Evolutionary conservation across 2,888 invertebrate genomes (phyloP).

Genomic region (Tubulanus polymorphus): DNA sequence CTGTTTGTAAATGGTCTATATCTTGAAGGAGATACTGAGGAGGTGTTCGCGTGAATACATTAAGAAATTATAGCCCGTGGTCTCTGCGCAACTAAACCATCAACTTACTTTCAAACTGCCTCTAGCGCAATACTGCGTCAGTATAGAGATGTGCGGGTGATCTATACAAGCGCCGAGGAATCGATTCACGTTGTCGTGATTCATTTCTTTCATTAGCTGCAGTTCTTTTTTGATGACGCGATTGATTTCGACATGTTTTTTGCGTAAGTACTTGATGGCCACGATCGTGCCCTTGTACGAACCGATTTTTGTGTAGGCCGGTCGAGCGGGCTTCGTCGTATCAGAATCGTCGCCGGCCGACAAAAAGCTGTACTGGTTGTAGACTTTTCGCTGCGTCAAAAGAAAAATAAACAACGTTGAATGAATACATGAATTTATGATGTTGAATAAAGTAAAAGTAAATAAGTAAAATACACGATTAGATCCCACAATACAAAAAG

Average conservation of each 20-base stretch:
- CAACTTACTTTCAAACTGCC: conserved; percentile 43
- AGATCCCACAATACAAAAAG: too few relatives aligned
- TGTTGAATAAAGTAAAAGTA: too few relatives aligned
- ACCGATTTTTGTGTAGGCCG: conserved; percentile 28
- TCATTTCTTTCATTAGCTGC: conserved; percentile 45
- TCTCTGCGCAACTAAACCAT: too few relatives aligned
- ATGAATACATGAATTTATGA: too few relatives aligned
- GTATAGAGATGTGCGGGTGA: conserved; percentile 41
- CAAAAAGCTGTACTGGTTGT: conserved; percentile 27
- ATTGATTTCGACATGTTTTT: conserved; percentile 41
- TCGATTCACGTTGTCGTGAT: conserved; percentile 49
- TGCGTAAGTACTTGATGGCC: conserved; percentile 71
- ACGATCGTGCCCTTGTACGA: conserved; percentile 58
- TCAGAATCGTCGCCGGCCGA: conserved; percentile 19
- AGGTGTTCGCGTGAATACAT: too few relatives aligned
- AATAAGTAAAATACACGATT: too few relatives aligned
- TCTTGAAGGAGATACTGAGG: too few relatives aligned
- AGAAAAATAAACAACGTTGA: too few relatives aligned
- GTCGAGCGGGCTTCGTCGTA: conserved; percentile 8
- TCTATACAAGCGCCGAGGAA: conserved; percentile 51
- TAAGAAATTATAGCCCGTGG: too few relatives aligned
- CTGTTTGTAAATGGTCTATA: too few relatives aligned
- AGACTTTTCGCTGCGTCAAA: conserved; percentile 22
- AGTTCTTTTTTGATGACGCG: conserved; percentile 46
- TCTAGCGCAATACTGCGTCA: conserved; percentile 46